Evolutionary conservation across 2,888 invertebrate species (phyloP).

Genomic region (Zygaena filipendulae): DNA sequence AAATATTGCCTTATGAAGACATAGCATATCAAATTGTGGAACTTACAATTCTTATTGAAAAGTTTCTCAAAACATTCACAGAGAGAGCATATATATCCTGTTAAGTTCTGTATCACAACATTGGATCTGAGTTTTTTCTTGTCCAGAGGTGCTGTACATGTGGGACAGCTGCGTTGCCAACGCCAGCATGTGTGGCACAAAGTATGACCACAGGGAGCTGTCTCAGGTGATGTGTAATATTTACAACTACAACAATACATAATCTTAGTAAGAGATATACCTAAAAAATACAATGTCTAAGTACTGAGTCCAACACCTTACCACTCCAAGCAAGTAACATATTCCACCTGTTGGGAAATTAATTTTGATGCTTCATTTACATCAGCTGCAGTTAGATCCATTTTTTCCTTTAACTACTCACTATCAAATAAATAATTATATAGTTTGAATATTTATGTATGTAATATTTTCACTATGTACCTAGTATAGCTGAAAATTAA

Average conservation of each 20-base stretch:
- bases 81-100: conserved; percentile 31
- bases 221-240: conserved; percentile 38
- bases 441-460: too few species aligned
- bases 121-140: conserved; percentile 33
- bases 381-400: conserved; percentile 15
- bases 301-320: conserved; percentile 22
- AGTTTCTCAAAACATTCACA: conserved; percentile 35
- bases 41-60: conserved; percentile 43
- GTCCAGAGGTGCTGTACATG: conserved; percentile 30
- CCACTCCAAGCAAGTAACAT: conserved; percentile 49
- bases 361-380: conserved; percentile 27
- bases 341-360: conserved; percentile 29
- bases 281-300: conserved; percentile 1
- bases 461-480: too few species aligned
- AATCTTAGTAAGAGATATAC: conserved; percentile 5
- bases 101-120: conserved; percentile 29
- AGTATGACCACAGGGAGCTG: conserved; percentile 45
- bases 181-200: conserved; percentile 48
- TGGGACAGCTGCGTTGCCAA: conserved; percentile 31
- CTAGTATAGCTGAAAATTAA: too few species aligned
- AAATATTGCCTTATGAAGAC: too few species aligned
- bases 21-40: too few species aligned
- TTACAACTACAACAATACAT: conserved; percentile 49
- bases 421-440: too few species aligned
- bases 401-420: not conserved